phyloP scores from a whole-genome alignment of 2,888 invertebrate species.

The Crematogaster levior region DNA sequence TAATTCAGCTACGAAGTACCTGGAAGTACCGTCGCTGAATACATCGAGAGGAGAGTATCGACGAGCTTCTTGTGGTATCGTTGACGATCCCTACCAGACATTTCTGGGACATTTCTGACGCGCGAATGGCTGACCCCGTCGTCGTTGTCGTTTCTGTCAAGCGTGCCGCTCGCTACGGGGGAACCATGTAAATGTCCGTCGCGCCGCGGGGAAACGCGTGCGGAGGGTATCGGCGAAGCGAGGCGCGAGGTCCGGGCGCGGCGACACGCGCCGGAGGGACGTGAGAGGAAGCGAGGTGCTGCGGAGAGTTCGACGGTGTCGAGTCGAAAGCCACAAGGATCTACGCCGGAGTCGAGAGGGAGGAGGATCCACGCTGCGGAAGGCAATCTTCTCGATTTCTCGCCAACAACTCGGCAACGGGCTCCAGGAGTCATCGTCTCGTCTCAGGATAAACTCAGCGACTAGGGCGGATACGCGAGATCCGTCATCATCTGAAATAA shows the following conservation, averaged over 20 bases:
- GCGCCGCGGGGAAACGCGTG: constrained; percentile 56
- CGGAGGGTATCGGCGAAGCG: constrained; percentile 36
- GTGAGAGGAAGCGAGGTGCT: neutral
- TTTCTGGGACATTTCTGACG: constrained; percentile 66
- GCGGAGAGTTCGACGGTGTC: neutral
- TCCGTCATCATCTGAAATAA: constrained; percentile 9
- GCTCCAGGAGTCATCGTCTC: neutral
- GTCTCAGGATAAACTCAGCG: neutral
- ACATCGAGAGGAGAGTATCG: neutral
- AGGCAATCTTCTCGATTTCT: no score
- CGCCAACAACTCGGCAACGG: neutral
- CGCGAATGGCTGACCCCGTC: constrained; percentile 74
- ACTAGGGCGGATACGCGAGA: neutral
- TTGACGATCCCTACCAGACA: neutral
- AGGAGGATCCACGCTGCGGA: neutral
- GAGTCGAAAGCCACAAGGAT: neutral
- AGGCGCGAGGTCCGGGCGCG: constrained; percentile 24
- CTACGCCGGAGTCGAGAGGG: neutral
- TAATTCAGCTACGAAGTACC: neutral
- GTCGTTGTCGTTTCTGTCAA: constrained; percentile 60
- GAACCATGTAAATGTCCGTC: constrained; percentile 69
- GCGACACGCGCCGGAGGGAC: constrained; percentile 5
- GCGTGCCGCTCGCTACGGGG: constrained; percentile 36
- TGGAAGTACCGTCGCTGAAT: neutral
- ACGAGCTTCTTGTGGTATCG: neutral